Evolutionary conservation across 2,113 vertebrate species (phyloP).

Genomic region (Embiotoca jacksoni): DNA sequence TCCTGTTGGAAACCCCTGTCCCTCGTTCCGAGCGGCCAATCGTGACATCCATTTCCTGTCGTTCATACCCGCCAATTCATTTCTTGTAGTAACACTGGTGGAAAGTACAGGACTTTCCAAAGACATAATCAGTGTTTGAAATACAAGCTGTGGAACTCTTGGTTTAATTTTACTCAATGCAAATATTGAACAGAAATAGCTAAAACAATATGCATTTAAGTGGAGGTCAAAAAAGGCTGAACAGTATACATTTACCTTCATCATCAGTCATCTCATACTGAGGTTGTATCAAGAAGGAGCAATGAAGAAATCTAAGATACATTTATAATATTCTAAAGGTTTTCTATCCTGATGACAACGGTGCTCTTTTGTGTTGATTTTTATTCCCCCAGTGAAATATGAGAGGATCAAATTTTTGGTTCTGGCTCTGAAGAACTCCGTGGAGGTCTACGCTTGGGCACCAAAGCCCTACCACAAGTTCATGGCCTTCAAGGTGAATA

Average conservation of each 20-base stretch:
- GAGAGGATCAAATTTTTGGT: conserved; percentile 99
- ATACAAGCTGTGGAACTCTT: neutral
- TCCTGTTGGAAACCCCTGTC: conserved; percentile 72
- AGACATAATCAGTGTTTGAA: neutral
- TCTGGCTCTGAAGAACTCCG: conserved; percentile 97
- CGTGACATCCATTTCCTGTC: conserved; percentile 13
- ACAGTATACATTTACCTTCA: too few relatives aligned
- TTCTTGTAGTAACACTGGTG: neutral
- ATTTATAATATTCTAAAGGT: too few relatives aligned
- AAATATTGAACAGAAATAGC: too few relatives aligned
- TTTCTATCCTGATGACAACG: neutral
- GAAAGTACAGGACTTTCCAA: neutral
- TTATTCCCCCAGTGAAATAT: conserved; percentile 92
- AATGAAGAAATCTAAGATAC: too few relatives aligned
- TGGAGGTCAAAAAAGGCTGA: too few relatives aligned
- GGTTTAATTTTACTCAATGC: too few relatives aligned
- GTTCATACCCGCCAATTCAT: neutral
- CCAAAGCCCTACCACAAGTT: conserved; percentile 99
- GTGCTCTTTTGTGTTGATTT: neutral
- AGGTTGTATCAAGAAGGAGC: too few relatives aligned
- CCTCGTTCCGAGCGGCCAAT: neutral
- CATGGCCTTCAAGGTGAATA: conserved; percentile 98
- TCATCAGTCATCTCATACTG: too few relatives aligned
- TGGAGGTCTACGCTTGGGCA: conserved; percentile 99
- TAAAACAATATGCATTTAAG: too few relatives aligned